Conservation (phyloP, 2,797 vertebrate species). For the Lutjanus campechanus region DNA sequence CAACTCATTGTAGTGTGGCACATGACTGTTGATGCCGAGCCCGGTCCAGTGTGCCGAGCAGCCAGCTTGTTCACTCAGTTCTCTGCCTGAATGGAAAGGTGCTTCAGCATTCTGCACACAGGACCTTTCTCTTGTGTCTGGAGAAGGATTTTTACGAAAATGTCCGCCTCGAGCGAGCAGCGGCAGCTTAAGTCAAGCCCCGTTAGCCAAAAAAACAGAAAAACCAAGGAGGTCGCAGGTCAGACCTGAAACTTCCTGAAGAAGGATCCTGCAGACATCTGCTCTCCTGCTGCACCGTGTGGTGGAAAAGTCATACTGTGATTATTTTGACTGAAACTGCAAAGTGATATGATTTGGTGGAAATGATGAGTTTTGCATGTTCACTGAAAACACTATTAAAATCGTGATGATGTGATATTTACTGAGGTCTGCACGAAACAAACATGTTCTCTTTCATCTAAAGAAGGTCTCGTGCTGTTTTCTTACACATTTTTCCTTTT, state of each 20-base stretch:
- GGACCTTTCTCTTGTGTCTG: conserved; percentile 43
- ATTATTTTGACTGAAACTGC: too few relatives aligned
- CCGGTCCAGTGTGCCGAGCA: conserved; percentile 18
- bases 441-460: too few relatives aligned
- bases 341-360: too few relatives aligned
- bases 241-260: neutral
- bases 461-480: too few relatives aligned
- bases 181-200: neutral
- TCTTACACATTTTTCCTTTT: too few relatives aligned
- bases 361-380: too few relatives aligned
- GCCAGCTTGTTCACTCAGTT: conserved; percentile 23
- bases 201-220: neutral
- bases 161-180: conserved; percentile 3
- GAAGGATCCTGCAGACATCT: neutral
- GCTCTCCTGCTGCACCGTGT: neutral
- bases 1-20: neutral
- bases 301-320: too few relatives aligned
- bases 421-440: too few relatives aligned
- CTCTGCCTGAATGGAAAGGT: conserved; percentile 52
- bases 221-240: neutral
- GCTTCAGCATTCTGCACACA: conserved; percentile 67
- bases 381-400: too few relatives aligned
- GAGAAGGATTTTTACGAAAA: conserved; percentile 28
- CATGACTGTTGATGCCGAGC: conserved; percentile 31
- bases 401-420: too few relatives aligned